These are phyloP conservation scores for Glossosoma conforme DNA, from an alignment of 1,140 invertebrate species.

Conservation along the genomic window DNA sequence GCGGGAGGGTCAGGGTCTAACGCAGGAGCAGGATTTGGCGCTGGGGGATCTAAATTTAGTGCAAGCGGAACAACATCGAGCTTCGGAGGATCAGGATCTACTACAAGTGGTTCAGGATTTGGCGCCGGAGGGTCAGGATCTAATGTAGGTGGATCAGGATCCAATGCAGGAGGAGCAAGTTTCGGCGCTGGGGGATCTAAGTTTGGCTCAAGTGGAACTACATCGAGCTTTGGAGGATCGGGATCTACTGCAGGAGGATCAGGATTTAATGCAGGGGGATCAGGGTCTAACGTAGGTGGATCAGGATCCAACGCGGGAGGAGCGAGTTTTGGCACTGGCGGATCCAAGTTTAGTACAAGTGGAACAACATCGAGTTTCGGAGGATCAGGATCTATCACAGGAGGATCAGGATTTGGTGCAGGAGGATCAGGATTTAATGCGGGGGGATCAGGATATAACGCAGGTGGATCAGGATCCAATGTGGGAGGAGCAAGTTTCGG, in stretches of 20 bases:
- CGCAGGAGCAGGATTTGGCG: neutral
- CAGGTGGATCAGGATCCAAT: neutral
- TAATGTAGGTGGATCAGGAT: neutral
- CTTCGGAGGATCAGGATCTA: neutral
- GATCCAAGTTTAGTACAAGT: neutral
- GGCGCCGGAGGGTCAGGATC: slow-evolving; percentile 1
- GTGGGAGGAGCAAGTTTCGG: neutral
- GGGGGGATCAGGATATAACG: neutral
- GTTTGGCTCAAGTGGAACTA: neutral
- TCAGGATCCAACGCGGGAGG: neutral
- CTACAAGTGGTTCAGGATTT: neutral
- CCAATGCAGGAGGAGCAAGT: neutral
- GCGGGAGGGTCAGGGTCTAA: too few species aligned
- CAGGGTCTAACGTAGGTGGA: neutral
- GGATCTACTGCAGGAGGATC: neutral
- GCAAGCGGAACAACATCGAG: too few species aligned
- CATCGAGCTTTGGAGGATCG: neutral
- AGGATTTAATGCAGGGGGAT: neutral
- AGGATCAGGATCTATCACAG: neutral
- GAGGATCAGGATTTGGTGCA: slow-evolving; percentile 2
- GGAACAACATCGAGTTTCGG: neutral
- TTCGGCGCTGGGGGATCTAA: neutral
- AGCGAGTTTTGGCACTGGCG: neutral
- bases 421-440: neutral
- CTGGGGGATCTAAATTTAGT: neutral